Evolutionary conservation across 2,113 vertebrate species (phyloP).

Genomic region (Macrotis lagotis): DNA sequence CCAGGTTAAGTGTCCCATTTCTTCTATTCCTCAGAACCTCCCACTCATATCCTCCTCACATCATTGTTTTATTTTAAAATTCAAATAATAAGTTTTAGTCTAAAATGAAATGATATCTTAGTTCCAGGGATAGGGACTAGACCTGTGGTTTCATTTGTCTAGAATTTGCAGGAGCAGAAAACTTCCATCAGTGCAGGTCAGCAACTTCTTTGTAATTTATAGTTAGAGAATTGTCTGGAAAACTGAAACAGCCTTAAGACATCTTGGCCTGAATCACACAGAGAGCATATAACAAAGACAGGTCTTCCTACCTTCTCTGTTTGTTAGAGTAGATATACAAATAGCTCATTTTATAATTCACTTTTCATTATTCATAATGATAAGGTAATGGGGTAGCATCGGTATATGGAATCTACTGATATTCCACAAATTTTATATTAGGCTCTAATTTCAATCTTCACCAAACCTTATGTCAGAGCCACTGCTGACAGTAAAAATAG

Average conservation of each 20-base stretch:
- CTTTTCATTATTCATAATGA: conserved; percentile 17
- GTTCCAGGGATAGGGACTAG: conserved; percentile 21
- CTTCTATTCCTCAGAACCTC: neutral
- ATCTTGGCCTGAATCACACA: neutral
- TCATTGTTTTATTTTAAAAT: conserved; percentile 23
- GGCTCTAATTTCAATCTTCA: conserved; percentile 51
- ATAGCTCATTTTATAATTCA: neutral
- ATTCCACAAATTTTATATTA: conserved; percentile 53
- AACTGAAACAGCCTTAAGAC: neutral
- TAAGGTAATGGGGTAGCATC: neutral
- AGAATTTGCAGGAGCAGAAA: neutral
- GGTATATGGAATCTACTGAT: neutral
- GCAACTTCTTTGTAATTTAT: neutral
- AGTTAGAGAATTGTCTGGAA: neutral
- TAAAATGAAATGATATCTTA: neutral
- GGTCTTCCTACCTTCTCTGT: neutral
- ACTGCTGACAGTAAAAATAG: conserved; percentile 49
- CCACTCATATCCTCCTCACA: neutral
- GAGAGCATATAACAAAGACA: neutral
- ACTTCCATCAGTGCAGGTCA: neutral
- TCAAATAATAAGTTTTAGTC: neutral
- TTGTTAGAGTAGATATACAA: neutral
- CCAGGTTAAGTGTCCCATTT: neutral
- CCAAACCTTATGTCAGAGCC: conserved; percentile 47
- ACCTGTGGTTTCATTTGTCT: neutral